phyloP scores from a whole-genome alignment of 2,113 vertebrate genomes.

The Mesoclemmys tuberculata region DNA sequence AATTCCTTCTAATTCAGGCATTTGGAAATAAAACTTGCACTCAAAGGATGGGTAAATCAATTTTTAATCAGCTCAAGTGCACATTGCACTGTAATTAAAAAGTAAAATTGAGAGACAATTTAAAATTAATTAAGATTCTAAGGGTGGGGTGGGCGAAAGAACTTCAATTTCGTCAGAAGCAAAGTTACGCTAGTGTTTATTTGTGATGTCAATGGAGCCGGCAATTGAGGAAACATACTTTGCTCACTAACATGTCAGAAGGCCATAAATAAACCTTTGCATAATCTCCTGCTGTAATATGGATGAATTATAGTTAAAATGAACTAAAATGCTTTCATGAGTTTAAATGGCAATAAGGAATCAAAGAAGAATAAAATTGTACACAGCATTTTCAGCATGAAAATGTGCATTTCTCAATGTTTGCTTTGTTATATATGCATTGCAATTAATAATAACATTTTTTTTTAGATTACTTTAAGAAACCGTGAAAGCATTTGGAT shows the following conservation, averaged over 20 bases:
- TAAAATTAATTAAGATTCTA: slow-evolving; percentile 46
- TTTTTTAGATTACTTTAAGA: not conserved
- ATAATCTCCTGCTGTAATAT: not conserved
- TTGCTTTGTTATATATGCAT: not conserved
- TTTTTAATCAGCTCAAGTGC: slow-evolving; percentile 40
- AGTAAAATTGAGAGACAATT: slow-evolving; percentile 40
- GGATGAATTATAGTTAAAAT: not conserved
- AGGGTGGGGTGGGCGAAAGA: not conserved
- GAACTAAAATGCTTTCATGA: not conserved
- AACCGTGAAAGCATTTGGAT: not conserved
- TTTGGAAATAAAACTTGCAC: slow-evolving; percentile 8
- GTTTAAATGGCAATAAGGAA: not conserved
- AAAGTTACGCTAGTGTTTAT: slow-evolving; percentile 19
- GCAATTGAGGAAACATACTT: slow-evolving; percentile 10
- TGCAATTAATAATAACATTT: not conserved
- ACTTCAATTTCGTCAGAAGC: not conserved
- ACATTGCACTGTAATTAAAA: slow-evolving; percentile 33
- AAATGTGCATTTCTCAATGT: not conserved
- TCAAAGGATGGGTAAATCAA: slow-evolving; percentile 4
- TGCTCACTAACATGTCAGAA: not conserved
- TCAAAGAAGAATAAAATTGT: not conserved
- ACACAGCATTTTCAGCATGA: not conserved
- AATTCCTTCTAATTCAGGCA: slow-evolving; percentile 29
- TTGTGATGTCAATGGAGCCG: not conserved
- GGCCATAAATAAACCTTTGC: not conserved